Conservation (phyloP, 2,888 invertebrate species). For the Minunthozetes semirufus region DNA sequence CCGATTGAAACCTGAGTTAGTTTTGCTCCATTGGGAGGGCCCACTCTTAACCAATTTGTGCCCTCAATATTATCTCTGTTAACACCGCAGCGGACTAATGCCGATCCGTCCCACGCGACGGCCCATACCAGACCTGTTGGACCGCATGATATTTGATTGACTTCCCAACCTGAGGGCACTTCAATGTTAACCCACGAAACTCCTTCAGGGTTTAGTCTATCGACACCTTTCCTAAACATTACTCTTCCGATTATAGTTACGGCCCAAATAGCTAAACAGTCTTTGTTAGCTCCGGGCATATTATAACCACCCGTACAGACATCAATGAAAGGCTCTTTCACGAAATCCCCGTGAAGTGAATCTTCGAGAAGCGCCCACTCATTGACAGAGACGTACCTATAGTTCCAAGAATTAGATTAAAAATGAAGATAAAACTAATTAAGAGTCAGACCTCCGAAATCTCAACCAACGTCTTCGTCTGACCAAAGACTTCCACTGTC, state of each 20-base stretch:
- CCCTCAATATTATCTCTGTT: slow-evolving; percentile 65
- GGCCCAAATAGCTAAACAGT: slow-evolving; percentile 77
- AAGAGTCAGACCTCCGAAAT: slow-evolving; percentile 65
- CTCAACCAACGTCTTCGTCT: slow-evolving; percentile 81
- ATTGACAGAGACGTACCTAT: slow-evolving; percentile 75
- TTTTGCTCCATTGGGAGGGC: slow-evolving; percentile 65
- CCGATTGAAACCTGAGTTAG: slow-evolving; percentile 74
- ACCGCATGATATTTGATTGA: slow-evolving; percentile 76
- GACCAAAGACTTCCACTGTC: slow-evolving; percentile 84
- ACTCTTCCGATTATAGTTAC: slow-evolving; percentile 83
- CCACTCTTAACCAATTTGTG: slow-evolving; percentile 62
- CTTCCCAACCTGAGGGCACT: slow-evolving; percentile 64
- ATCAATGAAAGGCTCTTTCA: slow-evolving; percentile 82
- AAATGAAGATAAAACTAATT: background rate
- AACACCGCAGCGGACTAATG: slow-evolving; percentile 73
- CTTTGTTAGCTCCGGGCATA: slow-evolving; percentile 61
- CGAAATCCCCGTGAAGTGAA: slow-evolving; percentile 44
- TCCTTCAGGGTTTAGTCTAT: slow-evolving; percentile 75
- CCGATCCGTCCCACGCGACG: slow-evolving; percentile 71
- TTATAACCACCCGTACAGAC: slow-evolving; percentile 76
- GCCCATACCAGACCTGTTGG: slow-evolving; percentile 82
- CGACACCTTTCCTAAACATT: slow-evolving; percentile 74
- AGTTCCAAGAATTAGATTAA: background rate
- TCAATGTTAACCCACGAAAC: slow-evolving; percentile 71
- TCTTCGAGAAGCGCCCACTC: slow-evolving; percentile 74